Conservation (phyloP, 2,888 invertebrate species). For the Nematopogon swammerdamellus region DNA sequence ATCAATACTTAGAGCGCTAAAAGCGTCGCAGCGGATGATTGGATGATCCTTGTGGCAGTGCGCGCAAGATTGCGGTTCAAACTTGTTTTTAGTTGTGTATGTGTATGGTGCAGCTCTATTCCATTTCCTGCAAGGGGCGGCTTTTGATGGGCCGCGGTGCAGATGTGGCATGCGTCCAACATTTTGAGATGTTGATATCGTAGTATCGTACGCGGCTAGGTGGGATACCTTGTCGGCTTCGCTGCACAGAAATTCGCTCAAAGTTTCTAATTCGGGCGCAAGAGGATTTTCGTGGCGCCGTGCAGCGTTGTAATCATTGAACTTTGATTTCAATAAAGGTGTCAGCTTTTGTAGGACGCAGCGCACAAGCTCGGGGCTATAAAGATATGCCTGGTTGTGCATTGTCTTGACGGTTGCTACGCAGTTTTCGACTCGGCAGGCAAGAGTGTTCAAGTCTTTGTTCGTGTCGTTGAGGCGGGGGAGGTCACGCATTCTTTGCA, state of each 20-base stretch:
- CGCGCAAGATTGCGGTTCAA: constrained; percentile 2
- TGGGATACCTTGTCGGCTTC: background rate
- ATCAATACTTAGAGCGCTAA: background rate
- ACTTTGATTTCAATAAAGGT: too few species aligned
- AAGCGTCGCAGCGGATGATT: constrained; percentile 4
- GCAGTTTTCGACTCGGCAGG: background rate
- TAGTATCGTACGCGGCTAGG: background rate
- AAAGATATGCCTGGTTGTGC: background rate
- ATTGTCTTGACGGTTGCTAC: background rate
- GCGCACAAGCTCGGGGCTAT: background rate
- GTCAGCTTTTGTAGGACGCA: too few species aligned
- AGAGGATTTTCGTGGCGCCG: too few species aligned
- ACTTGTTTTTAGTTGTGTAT: constrained; percentile 2
- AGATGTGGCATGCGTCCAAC: background rate
- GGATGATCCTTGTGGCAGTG: constrained; percentile 5
- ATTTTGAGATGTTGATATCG: constrained; percentile 4
- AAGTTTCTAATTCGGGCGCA: background rate
- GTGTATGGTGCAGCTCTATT: background rate
- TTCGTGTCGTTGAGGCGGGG: background rate
- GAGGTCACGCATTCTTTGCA: background rate
- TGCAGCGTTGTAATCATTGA: too few species aligned
- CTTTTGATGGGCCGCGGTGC: background rate
- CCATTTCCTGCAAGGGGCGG: constrained; percentile 4
- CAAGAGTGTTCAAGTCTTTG: background rate
- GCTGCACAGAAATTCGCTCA: background rate